Base-by-base conservation (phyloP, 1,140 invertebrate species). In the Cardiocondyla obscurior region DNA sequence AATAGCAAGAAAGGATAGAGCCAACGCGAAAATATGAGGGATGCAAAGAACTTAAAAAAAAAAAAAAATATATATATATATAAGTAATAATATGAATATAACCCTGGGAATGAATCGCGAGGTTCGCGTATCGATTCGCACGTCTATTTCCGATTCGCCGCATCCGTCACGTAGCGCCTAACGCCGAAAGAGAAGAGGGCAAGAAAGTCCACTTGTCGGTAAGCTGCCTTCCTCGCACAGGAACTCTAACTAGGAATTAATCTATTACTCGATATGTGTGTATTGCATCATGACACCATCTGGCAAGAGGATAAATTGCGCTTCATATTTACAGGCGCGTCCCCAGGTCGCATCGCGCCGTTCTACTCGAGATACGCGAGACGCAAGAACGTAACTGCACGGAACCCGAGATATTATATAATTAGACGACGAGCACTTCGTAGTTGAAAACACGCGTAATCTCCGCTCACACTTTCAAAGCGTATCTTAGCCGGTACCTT, bases 241-340 rank as follows among this genome's bases (percentile, higher is more conserved):
- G 87, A 88, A 89, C 86, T 89, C 87, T 89, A 89, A 84, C 79
- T 84, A 89, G 86, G 86, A 86, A 88, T 88, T 84, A 84, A 70
- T 86, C 86, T 83, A 86, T 76, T 55, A 53, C 22, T 67, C 72
- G 83, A 88, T 81, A 58, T 72, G 67, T 83, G 39, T 86, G 25
- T 88, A 85, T 88, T 87, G 82, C 86, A 87, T 85, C 85, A 77
- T 74, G 73, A 86, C 74, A 87, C 58, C 81, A 28, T 67, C 82
- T 87, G 85, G 86, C 82, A 87, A 87, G 85, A 84, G 67, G 51
- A 82, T 69, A 83, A 83, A 79, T 87, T 36, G 51, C 51, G 60
- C 62, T 39, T 60, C 44, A 55, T 86, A 83, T 85, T 86, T 86
- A 87, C 81, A 79, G 73, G 57, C 65, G 72, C 60, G 30, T 33